These are phyloP conservation scores for Drosophila siamana DNA, from an alignment of 2,888 invertebrate genomes.

Conservation along the genomic window DNA sequence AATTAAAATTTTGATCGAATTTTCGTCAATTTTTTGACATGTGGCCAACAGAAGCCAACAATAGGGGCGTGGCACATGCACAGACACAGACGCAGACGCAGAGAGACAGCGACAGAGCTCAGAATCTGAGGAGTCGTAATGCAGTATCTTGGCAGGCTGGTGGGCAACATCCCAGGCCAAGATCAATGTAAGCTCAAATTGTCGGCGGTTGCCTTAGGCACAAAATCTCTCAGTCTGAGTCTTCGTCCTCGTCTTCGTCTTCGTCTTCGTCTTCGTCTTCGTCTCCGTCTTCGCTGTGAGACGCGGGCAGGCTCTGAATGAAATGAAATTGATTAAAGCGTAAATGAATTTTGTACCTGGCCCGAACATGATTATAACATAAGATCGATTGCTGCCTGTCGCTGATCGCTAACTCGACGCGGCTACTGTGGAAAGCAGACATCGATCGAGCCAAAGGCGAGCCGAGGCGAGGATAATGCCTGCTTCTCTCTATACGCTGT, in stretches of 20 bases:
- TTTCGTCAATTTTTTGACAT: constrained; percentile 85
- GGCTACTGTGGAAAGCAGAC: constrained; percentile 83
- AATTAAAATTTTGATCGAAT: constrained; percentile 86
- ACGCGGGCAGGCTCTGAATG: constrained; percentile 55
- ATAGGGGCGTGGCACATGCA: constrained; percentile 38
- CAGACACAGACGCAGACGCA: too few relatives aligned
- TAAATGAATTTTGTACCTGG: constrained; percentile 82
- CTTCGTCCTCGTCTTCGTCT: constrained; percentile 1
- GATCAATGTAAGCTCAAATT: constrained; percentile 80
- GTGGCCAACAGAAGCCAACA: constrained; percentile 81
- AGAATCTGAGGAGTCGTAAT: constrained; percentile 35
- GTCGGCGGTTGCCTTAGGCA: constrained; percentile 73
- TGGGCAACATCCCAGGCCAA: constrained; percentile 39
- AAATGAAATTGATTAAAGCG: constrained; percentile 84
- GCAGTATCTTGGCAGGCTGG: constrained; percentile 8
- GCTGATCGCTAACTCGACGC: constrained; percentile 84
- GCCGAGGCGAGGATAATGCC: background rate
- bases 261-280: background rate
- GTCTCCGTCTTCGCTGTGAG: constrained; percentile 13
- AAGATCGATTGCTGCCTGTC: constrained; percentile 83
- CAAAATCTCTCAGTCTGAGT: constrained; percentile 32
- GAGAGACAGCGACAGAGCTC: too few relatives aligned
- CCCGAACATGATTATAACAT: constrained; percentile 80
- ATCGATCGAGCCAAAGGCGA: too few relatives aligned
- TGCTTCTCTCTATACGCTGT: constrained; percentile 4